Conservation (phyloP, 2,113 vertebrate genomes). For the Quiscalus mexicanus region DNA sequence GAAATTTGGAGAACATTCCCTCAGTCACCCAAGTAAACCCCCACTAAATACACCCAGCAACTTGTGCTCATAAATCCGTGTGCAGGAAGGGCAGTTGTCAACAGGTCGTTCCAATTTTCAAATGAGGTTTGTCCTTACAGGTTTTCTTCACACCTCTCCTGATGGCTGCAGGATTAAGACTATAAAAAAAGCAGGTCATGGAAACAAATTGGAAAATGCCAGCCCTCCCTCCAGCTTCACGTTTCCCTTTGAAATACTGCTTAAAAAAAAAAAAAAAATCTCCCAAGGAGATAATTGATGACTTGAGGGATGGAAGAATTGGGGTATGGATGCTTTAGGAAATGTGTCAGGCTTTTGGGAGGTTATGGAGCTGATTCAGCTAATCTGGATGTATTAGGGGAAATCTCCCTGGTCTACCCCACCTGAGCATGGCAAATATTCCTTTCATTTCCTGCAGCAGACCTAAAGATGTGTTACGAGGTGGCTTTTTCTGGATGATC, state of each 20-base stretch:
- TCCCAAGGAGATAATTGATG: background rate
- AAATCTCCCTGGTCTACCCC: background rate
- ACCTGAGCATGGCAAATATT: background rate
- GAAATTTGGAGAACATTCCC: background rate
- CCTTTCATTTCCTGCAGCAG: constrained; percentile 39
- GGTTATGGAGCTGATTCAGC: constrained; percentile 12
- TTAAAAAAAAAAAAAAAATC: too few relatives aligned
- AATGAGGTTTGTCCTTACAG: constrained; percentile 29
- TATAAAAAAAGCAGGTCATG: background rate
- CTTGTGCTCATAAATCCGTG: background rate
- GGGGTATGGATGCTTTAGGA: background rate
- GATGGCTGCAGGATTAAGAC: constrained; percentile 17
- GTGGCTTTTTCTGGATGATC: background rate
- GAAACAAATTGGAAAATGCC: constrained; percentile 29
- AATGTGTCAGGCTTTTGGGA: background rate
- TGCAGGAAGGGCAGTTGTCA: constrained; percentile 4
- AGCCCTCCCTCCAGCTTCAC: background rate
- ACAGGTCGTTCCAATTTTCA: constrained; percentile 17
- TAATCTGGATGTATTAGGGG: constrained; percentile 7
- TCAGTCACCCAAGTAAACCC: background rate
- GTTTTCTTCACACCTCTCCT: constrained; percentile 45
- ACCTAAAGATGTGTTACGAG: background rate
- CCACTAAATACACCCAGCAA: background rate
- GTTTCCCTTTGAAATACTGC: background rate
- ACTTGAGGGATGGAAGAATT: background rate